Percentiles rank a stretch among this genome's conserved stretches.
Evolutionary conservation across 64 coral and sea anemone species (phyloP).

Genomic region (Stichodactyla helianthus): DNA sequence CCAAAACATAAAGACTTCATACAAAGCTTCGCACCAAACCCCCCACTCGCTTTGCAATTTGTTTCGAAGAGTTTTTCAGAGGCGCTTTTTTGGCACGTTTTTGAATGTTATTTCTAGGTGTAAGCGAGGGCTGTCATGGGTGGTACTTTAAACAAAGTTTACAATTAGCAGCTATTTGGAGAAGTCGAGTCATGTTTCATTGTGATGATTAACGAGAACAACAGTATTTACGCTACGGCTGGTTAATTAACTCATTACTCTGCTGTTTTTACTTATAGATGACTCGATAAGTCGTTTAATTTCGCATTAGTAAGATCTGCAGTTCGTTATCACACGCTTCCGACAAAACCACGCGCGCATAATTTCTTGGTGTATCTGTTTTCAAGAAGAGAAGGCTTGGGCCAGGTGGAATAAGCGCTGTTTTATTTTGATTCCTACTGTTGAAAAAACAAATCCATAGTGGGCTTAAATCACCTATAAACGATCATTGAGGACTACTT

Average conservation of each 20-base stretch:
- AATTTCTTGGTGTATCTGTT: constrained; percentile 3
- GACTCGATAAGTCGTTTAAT: constrained; percentile 32
- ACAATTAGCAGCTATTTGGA: constrained; percentile 20
- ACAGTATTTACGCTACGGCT: constrained; percentile 7
- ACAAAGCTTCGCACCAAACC: not conserved
- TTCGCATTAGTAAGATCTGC: constrained; percentile 12
- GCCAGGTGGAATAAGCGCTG: not conserved
- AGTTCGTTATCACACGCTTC: not conserved
- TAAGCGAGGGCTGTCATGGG: not conserved
- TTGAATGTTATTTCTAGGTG: not conserved
- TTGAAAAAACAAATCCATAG: not conserved
- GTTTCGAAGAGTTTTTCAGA: not conserved
- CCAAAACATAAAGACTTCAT: not conserved
- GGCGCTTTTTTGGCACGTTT: not conserved
- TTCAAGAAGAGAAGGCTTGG: not conserved
- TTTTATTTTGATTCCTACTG: constrained; percentile 2
- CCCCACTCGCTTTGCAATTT: not conserved
- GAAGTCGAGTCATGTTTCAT: constrained; percentile 3
- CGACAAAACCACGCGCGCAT: not conserved
- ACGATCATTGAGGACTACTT: not conserved
- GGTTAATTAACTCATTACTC: constrained; percentile 39
- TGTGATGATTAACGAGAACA: constrained; percentile 21
- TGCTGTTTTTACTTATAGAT: constrained; percentile 22
- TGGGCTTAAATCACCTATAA: not conserved
- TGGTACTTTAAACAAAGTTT: constrained; percentile 28